A percentile compares a stretch with the other conserved stretches of the same genome.
These are phyloP conservation scores for Aplocera efformata DNA, from an alignment of 2,888 invertebrate genomes.

Conservation along the genomic window DNA sequence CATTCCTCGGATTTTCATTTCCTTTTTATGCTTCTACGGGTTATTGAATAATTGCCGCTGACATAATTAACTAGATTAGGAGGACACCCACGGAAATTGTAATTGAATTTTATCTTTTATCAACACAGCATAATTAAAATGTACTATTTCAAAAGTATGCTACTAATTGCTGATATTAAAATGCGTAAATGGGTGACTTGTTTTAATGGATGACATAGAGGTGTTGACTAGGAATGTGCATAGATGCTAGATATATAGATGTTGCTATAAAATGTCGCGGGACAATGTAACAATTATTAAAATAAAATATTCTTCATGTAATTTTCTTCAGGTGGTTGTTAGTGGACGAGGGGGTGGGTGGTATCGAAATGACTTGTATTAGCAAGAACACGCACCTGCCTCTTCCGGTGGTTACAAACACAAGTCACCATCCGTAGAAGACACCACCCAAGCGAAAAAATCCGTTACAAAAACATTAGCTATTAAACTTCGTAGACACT, in stretches of 20 bases:
- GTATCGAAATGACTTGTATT: conserved; percentile 25
- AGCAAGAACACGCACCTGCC: conserved; percentile 45
- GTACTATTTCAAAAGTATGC: conserved; percentile 15
- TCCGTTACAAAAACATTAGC: conserved; percentile 53
- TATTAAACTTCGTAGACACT: conserved; percentile 12
- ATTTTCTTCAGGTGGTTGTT: neutral
- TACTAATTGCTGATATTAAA: conserved; percentile 14
- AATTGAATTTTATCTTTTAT: conserved; percentile 48
- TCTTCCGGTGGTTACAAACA: conserved; percentile 40
- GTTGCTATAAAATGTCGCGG: no score
- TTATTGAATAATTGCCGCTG: conserved; percentile 19
- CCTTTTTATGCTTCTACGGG: conserved; percentile 10
- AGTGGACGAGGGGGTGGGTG: conserved; percentile 14
- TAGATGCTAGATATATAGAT: no score
- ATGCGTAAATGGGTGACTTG: conserved; percentile 13
- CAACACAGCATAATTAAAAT: conserved; percentile 26
- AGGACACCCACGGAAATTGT: conserved; percentile 45
- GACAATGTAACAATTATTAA: no score
- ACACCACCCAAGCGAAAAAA: conserved; percentile 61
- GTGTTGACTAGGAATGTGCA: neutral
- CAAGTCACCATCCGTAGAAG: conserved; percentile 53
- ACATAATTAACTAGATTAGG: conserved; percentile 29
- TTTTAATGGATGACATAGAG: conserved; percentile 11
- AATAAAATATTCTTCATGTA: neutral
- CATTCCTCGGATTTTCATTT: conserved; percentile 9